Evolutionary conservation across 2,888 invertebrate species (phyloP).

Genomic region (Axea sp.): DNA sequence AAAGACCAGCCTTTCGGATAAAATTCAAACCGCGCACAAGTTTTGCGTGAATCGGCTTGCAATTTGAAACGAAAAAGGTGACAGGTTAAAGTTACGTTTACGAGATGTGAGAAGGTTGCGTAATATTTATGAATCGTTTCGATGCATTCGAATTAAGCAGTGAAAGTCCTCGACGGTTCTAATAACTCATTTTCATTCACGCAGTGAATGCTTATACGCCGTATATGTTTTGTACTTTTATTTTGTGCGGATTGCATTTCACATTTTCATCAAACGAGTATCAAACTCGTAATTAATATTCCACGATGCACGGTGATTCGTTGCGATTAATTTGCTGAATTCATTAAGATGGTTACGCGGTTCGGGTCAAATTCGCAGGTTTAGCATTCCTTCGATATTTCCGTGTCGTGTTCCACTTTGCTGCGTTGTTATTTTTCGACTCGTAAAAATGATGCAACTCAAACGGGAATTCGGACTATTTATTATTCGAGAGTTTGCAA

Average conservation of each 20-base stretch:
- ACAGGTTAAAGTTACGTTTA: constrained; percentile 7
- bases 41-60: not conserved
- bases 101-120: constrained; percentile 28
- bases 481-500: not conserved
- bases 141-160: constrained; percentile 35
- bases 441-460: constrained; percentile 9
- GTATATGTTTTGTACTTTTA: constrained; percentile 25
- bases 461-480: not conserved
- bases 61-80: constrained; percentile 8
- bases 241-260: constrained; percentile 23
- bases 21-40: not conserved
- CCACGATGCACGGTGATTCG: not conserved
- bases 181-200: constrained; percentile 42
- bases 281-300: constrained; percentile 24
- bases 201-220: constrained; percentile 18
- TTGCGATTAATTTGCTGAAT: constrained; percentile 15
- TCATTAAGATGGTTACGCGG: not conserved
- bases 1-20: too few species aligned
- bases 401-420: constrained; percentile 7
- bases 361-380: not conserved
- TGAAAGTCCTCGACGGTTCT: constrained; percentile 33
- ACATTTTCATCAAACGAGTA: constrained; percentile 16
- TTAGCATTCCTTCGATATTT: constrained; percentile 4
- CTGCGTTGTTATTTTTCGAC: not conserved
- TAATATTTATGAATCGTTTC: constrained; percentile 35